phyloP scores from a whole-genome alignment of 2,797 vertebrate genomes.

The Buphagus erythrorhynchus region DNA sequence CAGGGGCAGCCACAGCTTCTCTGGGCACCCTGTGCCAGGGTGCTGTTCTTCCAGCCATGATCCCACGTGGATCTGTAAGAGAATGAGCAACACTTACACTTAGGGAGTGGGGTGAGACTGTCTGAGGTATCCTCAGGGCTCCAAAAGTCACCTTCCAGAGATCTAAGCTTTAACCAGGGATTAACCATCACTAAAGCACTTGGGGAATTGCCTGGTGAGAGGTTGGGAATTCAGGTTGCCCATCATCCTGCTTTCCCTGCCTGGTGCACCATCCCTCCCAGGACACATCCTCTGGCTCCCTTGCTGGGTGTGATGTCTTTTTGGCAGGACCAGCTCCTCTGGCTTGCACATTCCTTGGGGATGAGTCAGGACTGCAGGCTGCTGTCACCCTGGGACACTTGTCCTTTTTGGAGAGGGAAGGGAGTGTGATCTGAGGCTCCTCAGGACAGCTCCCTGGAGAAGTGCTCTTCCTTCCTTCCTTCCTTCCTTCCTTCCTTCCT shows the following conservation, averaged over 20 bases:
- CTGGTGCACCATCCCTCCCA: background rate
- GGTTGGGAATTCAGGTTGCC: background rate
- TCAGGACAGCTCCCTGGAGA: background rate
- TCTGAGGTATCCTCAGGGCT: rapidly evolving
- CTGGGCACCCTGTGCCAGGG: background rate
- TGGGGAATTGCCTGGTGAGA: background rate
- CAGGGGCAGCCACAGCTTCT: background rate
- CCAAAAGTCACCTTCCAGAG: background rate
- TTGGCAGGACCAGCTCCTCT: background rate
- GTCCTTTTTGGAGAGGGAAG: background rate
- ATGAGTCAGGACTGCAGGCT: constrained; percentile 3
- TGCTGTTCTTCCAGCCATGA: background rate
- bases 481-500: background rate
- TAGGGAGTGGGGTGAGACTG: background rate
- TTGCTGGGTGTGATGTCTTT: background rate
- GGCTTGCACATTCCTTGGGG: background rate
- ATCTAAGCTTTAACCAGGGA: background rate
- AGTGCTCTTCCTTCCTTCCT: background rate
- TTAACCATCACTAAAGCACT: rapidly evolving
- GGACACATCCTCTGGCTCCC: background rate
- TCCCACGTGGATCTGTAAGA: background rate
- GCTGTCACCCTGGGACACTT: background rate
- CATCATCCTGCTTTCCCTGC: background rate
- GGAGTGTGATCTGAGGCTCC: background rate
- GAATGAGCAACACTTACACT: rapidly evolving